A percentile compares a stretch with the other conserved stretches of the same genome.
Conservation (phyloP, 2,888 invertebrate species). For the Teinopalpus imperialis region DNA sequence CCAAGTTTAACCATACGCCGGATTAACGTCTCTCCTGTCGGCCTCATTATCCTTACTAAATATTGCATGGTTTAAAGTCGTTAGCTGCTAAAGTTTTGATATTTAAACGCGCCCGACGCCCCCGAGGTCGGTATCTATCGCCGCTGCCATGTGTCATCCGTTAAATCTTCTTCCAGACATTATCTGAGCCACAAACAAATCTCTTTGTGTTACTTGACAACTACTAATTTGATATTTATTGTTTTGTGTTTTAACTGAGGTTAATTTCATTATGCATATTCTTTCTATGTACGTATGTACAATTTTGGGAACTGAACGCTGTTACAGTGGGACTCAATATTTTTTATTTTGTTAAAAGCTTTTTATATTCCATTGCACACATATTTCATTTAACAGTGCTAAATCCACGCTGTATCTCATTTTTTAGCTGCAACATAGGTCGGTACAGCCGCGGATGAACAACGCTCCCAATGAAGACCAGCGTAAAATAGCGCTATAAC, state of each 20-base stretch:
- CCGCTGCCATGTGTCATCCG: conserved; percentile 19
- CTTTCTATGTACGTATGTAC: no score
- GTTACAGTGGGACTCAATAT: no score
- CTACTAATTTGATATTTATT: conserved; percentile 23
- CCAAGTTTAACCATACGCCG: conserved; percentile 39
- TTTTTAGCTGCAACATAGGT: no score
- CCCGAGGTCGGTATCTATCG: conserved; percentile 24
- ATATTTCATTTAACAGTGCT: no score
- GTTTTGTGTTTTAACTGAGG: conserved; percentile 9
- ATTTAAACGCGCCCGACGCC: conserved; percentile 33
- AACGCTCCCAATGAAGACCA: no score
- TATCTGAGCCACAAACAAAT: conserved; percentile 23
- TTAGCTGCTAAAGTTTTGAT: conserved; percentile 44
- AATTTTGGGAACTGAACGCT: no score
- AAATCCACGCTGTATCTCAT: no score
- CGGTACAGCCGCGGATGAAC: no score
- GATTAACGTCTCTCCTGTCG: conserved; percentile 45
- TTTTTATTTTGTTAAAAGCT: no score
- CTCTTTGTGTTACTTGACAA: conserved; percentile 15
- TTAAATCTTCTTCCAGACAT: conserved; percentile 23
- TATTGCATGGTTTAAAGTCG: conserved; percentile 45
- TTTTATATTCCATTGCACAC: no score
- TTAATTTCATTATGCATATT: conserved; percentile 1
- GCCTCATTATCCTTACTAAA: conserved; percentile 53
- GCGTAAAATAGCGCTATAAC: no score